Percentiles rank a stretch among this genome's conserved stretches.
These are phyloP conservation scores for Sandelia bainsii DNA, from an alignment of 2,797 vertebrate genomes.

Conservation along the genomic window DNA sequence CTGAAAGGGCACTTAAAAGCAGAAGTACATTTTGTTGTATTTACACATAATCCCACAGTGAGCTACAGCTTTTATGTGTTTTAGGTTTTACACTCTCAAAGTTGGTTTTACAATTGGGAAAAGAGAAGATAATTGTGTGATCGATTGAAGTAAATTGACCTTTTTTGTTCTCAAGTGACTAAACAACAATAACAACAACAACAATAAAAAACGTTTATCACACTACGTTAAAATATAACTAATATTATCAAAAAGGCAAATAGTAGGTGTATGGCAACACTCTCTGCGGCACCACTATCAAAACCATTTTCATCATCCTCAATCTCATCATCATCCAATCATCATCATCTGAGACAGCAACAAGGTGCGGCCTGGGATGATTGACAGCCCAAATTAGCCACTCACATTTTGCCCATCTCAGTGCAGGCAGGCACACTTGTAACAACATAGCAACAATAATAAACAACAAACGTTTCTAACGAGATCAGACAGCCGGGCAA, in stretches of 20 bases:
- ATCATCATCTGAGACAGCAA: conserved; percentile 70
- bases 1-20: conserved; percentile 53
- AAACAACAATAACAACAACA: conserved; percentile 68
- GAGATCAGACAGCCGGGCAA: conserved; percentile 53
- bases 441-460: conserved; percentile 68
- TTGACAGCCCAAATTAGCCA: conserved; percentile 73
- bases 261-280: conserved; percentile 87
- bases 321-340: conserved; percentile 65
- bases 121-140: conserved; percentile 29
- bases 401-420: conserved; percentile 70
- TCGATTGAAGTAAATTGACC: conserved; percentile 63
- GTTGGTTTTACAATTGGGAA: conserved; percentile 41
- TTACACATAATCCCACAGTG: conserved; percentile 25
- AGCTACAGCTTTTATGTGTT: conserved; percentile 32
- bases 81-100: conserved; percentile 62
- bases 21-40: conserved; percentile 38
- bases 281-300: conserved; percentile 79
- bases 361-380: conserved; percentile 69
- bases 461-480: conserved; percentile 52
- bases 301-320: conserved; percentile 72
- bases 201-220: conserved; percentile 67
- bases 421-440: conserved; percentile 78
- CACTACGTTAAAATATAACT: conserved; percentile 80
- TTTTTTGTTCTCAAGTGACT: conserved; percentile 69
- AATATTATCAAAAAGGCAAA: conserved; percentile 87